These are phyloP conservation scores for Salticus scenicus DNA, from an alignment of 2,888 invertebrate species.

Conservation along the genomic window DNA sequence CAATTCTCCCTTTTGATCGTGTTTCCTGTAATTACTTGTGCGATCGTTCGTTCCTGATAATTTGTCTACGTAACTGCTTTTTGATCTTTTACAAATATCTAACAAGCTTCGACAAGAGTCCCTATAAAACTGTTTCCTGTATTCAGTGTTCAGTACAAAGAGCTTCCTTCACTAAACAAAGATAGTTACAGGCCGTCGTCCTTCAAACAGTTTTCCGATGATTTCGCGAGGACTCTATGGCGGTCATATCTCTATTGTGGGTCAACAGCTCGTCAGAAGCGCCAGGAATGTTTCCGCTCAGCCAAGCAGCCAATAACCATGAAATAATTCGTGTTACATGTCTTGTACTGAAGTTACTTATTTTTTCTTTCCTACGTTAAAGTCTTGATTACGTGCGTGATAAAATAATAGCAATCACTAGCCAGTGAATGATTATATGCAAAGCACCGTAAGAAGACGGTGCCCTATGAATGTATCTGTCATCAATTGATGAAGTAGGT, in stretches of 20 bases:
- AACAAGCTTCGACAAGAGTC: background rate
- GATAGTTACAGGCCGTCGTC: conserved; percentile 21
- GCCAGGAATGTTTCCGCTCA: conserved; percentile 61
- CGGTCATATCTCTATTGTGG: conserved; percentile 45
- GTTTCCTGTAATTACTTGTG: background rate
- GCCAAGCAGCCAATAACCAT: conserved; percentile 35
- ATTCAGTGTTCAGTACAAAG: conserved; percentile 17
- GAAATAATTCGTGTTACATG: conserved; percentile 24
- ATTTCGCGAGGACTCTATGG: conserved; percentile 17
- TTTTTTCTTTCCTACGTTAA: background rate
- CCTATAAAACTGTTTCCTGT: conserved; percentile 19
- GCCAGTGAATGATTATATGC: background rate
- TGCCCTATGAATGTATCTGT: background rate
- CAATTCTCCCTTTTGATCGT: background rate
- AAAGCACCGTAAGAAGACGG: background rate
- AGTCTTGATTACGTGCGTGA: background rate
- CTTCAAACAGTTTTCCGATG: conserved; percentile 33
- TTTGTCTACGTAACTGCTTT: background rate
- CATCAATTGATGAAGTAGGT: background rate
- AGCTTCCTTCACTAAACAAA: conserved; percentile 32
- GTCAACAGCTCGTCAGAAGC: conserved; percentile 54
- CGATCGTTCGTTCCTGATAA: background rate
- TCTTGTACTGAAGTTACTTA: conserved; percentile 2
- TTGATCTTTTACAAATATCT: background rate
- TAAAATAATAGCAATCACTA: background rate